phyloP scores from a whole-genome alignment of 2,113 vertebrate species.

The Benitochromis conjunctus region DNA sequence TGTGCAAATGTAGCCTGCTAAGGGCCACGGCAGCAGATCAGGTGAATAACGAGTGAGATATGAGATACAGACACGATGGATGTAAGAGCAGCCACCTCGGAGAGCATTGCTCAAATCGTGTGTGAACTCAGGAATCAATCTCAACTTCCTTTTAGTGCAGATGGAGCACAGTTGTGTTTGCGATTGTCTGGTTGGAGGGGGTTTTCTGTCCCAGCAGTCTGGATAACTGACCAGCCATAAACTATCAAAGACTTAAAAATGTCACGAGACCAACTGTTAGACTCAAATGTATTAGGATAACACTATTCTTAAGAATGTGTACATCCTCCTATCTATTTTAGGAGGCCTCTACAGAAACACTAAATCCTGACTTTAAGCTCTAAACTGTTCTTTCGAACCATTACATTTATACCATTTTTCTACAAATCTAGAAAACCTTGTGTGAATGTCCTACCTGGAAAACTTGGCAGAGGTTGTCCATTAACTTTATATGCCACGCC shows the following conservation, averaged over 20 bases:
- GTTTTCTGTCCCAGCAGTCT: background rate
- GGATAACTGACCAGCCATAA: background rate
- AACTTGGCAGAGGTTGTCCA: slow-evolving; percentile 71
- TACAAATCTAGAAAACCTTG: background rate
- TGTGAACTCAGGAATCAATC: background rate
- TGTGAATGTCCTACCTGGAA: slow-evolving; percentile 66
- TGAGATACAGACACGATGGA: background rate
- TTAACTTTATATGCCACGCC: slow-evolving; percentile 74
- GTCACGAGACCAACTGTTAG: background rate
- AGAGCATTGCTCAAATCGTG: background rate
- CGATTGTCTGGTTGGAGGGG: background rate
- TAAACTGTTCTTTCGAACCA: background rate
- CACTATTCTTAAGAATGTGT: background rate
- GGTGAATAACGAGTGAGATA: background rate
- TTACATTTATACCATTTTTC: background rate
- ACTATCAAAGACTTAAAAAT: background rate
- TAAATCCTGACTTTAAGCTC: background rate
- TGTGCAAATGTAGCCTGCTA: background rate
- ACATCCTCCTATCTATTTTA: background rate
- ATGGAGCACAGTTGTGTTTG: background rate
- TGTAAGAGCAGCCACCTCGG: background rate
- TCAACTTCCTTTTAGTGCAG: background rate
- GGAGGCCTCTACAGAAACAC: background rate
- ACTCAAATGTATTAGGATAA: background rate
- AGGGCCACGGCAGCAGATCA: background rate